phyloP scores from a whole-genome alignment of 2,113 vertebrate species.

The Anguilla rostrata region DNA sequence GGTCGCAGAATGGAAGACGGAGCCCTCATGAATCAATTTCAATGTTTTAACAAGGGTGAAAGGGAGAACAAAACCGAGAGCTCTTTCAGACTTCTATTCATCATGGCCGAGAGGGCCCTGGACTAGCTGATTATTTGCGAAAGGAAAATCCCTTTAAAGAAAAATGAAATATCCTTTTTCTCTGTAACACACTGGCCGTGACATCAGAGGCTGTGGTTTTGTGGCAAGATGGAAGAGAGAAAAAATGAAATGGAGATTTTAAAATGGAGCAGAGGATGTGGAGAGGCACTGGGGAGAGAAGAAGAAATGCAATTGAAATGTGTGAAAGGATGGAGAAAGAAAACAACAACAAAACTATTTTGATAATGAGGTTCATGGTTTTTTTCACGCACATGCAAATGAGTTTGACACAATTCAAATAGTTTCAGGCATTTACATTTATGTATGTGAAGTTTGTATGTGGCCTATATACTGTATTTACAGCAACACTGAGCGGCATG shows the following conservation, averaged over 20 bases:
- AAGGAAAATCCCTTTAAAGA: slow-evolving; percentile 43
- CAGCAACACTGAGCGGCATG: not conserved
- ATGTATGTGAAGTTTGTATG: not conserved
- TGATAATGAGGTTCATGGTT: slow-evolving; percentile 59
- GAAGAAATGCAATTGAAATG: slow-evolving; percentile 63
- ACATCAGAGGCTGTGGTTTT: slow-evolving; percentile 47
- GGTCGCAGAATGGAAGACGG: slow-evolving; percentile 34
- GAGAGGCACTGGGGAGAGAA: slow-evolving; percentile 42
- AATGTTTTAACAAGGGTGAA: slow-evolving; percentile 42
- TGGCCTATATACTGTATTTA: not conserved
- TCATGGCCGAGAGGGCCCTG: slow-evolving; percentile 12
- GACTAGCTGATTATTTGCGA: slow-evolving; percentile 42
- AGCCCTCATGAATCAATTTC: slow-evolving; percentile 47
- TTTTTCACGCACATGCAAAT: slow-evolving; percentile 58
- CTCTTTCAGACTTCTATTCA: slow-evolving; percentile 40
- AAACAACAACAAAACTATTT: slow-evolving; percentile 44
- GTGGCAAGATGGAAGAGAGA: slow-evolving; percentile 45
- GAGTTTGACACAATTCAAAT: not conserved
- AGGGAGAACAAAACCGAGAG: slow-evolving; percentile 34
- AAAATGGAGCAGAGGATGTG: slow-evolving; percentile 33
- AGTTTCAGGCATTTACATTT: not conserved
- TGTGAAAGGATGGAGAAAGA: slow-evolving; percentile 55
- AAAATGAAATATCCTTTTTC: slow-evolving; percentile 31
- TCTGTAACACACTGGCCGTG: slow-evolving; percentile 26
- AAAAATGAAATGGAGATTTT: slow-evolving; percentile 18